Evolutionary conservation across 1,140 invertebrate genomes (phyloP).

Genomic region (Drosophila lacteicornis): DNA sequence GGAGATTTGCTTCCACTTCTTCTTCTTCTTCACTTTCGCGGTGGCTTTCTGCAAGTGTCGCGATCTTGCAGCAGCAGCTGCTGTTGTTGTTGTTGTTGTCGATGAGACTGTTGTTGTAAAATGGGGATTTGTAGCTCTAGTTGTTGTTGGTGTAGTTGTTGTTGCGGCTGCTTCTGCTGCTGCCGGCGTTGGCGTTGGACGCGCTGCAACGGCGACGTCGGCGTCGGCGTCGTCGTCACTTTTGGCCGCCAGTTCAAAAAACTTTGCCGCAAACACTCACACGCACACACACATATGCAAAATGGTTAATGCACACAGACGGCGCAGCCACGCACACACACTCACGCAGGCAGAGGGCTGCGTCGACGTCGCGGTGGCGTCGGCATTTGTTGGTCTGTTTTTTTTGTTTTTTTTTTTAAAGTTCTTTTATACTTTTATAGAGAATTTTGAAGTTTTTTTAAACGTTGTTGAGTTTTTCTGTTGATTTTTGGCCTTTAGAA

Average conservation of each 20-base stretch:
- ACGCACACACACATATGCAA: slow-evolving; percentile 45
- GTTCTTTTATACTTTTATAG: not conserved
- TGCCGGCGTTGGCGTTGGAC: slow-evolving; percentile 45
- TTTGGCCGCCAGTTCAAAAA: slow-evolving; percentile 80
- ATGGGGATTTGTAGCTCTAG: slow-evolving; percentile 6
- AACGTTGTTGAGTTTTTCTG: not conserved
- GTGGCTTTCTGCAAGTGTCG: slow-evolving; percentile 75
- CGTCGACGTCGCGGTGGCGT: slow-evolving; percentile 64
- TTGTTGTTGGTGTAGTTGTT: slow-evolving; percentile 29
- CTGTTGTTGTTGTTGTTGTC: slow-evolving; percentile 52
- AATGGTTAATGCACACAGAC: slow-evolving; percentile 18
- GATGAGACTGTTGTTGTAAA: slow-evolving; percentile 21
- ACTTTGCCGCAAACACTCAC: slow-evolving; percentile 50
- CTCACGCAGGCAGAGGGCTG: slow-evolving; percentile 67
- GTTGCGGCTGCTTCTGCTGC: slow-evolving; percentile 38
- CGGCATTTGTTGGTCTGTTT: slow-evolving; percentile 52
- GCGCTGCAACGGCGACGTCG: slow-evolving; percentile 60
- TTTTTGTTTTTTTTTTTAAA: slow-evolving; percentile 23
- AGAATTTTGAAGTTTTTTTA: not conserved
- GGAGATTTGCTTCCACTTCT: slow-evolving; percentile 78
- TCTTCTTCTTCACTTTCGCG: slow-evolving; percentile 79
- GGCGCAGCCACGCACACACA: slow-evolving; percentile 26
- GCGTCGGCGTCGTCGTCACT: slow-evolving; percentile 65
- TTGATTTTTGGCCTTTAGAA: slow-evolving; percentile 41
- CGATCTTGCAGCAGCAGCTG: slow-evolving; percentile 55